Evolutionary conservation across 1,140 invertebrate species (phyloP), one percentile per base, ranked within the genome.

Genomic region (Trichogramma pretiosum): DNA sequence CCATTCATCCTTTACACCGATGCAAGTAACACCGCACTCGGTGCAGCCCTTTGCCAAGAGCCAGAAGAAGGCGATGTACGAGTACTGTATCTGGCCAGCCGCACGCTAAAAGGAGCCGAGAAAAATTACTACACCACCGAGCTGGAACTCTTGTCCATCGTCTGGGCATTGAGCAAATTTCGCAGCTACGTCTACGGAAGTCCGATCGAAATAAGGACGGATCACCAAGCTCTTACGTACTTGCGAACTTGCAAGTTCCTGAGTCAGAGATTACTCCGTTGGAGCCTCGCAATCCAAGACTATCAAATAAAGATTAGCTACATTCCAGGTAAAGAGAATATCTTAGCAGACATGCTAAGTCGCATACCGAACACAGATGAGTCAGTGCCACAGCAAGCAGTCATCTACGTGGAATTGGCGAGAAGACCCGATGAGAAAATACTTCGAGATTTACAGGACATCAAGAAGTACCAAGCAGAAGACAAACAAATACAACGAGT

Each of bases 111-210:
- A 5, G 14, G 19, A 22, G 9, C 39, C 5, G 58, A 70, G 52
- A 18, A 35, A 8, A 48, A 54, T 13, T 74, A 70, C 43, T 60
- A 53, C 8, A 65, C 63, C 16, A 66, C 58, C 17, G 68, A 75
- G 52, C 55, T 58, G 32, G 68, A 75, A 58, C 59, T 55, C 13
- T 44, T 71, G n/a, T 66, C 61, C 0, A 52, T 74, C 9, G 57
- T 70, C 13, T 73, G 58, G 57, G 60, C 62, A 3, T 45, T 66
- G 36, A 52, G 67, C 41, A 61, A 67, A 26, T 72, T 72, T 43
- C 44, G 59, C 26, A 45, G 48, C 3, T 74, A 64, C 55, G 13
- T 71, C 5, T 9, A 11, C 8, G 45, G 38, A 3, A 19, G 2
- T 21, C n/a, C 35, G 7, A 48, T 42, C n/a, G 7, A 14, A 3